phyloP scores from a whole-genome alignment of 2,888 invertebrate species.

The Glyphotaelius pellucidus region DNA sequence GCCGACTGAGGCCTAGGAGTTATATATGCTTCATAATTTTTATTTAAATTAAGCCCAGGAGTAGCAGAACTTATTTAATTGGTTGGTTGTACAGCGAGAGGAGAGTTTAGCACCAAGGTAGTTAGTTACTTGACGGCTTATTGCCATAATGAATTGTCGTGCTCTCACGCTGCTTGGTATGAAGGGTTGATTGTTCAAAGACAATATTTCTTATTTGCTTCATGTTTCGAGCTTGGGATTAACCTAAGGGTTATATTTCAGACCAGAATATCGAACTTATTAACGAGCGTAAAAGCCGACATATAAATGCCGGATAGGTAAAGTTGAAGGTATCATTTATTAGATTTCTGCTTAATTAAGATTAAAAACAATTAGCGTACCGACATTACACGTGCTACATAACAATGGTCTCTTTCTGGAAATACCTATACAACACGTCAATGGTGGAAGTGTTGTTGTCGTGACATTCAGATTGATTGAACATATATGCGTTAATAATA shows the following conservation, averaged over 20 bases:
- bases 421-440: not conserved
- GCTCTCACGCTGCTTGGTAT: not conserved
- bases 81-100: no score
- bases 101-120: no score
- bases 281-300: no score
- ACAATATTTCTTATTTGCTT: not conserved
- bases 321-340: no score
- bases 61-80: no score
- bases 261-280: no score
- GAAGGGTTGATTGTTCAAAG: not conserved
- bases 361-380: not conserved
- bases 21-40: no score
- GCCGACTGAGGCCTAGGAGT: no score
- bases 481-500: conserved; percentile 13
- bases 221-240: not conserved
- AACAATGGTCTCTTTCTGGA: not conserved
- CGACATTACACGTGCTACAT: not conserved
- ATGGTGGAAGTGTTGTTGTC: not conserved
- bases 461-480: conserved; percentile 45
- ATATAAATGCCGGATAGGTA: no score
- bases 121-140: no score
- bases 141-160: not conserved
- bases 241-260: no score
- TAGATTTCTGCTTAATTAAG: not conserved
- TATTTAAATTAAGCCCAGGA: no score